A percentile compares a stretch with the other conserved stretches of the same genome.
These are phyloP conservation scores for Oostethus manadensis DNA, from an alignment of 2,113 vertebrate species.

Conservation along the genomic window DNA sequence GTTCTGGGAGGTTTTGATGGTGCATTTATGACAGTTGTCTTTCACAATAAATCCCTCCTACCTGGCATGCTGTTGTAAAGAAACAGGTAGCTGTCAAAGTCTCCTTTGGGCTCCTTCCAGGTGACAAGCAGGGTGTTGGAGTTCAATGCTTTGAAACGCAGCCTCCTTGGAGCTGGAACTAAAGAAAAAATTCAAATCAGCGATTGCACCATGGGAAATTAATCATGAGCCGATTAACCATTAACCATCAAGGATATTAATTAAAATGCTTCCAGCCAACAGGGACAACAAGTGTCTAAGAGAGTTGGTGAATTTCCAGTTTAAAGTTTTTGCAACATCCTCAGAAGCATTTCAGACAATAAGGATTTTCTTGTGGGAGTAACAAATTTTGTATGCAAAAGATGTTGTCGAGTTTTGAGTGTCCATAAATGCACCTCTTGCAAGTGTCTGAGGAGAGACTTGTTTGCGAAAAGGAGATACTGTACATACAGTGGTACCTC, in stretches of 20 bases:
- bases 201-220: background rate
- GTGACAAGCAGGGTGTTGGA: conserved; percentile 61
- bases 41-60: conserved; percentile 29
- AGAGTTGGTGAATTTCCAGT: conserved; percentile 10
- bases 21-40: background rate
- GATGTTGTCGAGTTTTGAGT: too few relatives aligned
- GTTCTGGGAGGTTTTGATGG: conserved; percentile 3
- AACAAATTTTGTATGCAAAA: background rate
- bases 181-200: conserved; percentile 40
- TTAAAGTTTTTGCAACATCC: conserved; percentile 12
- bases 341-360: conserved; percentile 2
- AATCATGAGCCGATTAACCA: conserved; percentile 7
- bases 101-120: conserved; percentile 75
- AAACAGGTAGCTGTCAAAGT: conserved; percentile 72
- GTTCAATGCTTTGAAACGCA: conserved; percentile 70
- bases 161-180: conserved; percentile 67
- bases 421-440: too few relatives aligned
- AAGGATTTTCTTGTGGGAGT: background rate
- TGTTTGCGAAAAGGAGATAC: too few relatives aligned
- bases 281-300: background rate
- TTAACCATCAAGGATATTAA: conserved; percentile 5
- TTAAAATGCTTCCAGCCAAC: conserved; percentile 15
- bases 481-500: too few relatives aligned
- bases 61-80: conserved; percentile 68
- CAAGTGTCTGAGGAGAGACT: too few relatives aligned